A percentile compares a stretch with the other conserved stretches of the same genome.
Conservation (phyloP, 2,888 invertebrate species). For the Ophonus ardosiacus region DNA sequence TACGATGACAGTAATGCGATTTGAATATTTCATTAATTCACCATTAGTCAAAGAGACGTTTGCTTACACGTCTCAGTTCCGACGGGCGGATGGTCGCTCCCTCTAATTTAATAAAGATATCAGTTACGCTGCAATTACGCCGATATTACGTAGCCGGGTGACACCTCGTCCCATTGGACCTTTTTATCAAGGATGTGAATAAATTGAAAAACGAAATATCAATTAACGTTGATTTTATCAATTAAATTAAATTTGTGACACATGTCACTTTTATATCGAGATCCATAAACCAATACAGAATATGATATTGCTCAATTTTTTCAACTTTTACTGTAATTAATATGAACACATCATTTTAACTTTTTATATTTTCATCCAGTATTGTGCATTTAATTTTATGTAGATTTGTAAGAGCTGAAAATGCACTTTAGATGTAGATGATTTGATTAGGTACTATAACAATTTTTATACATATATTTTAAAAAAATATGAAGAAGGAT, state of each 20-base stretch:
- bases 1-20: conserved; percentile 46
- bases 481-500: too few relatives aligned
- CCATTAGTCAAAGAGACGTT: conserved; percentile 54
- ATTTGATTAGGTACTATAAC: too few relatives aligned
- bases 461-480: too few relatives aligned
- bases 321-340: too few relatives aligned
- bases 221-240: conserved; percentile 5
- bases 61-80: conserved; percentile 36
- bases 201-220: conserved; percentile 15
- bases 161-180: neutral
- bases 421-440: too few relatives aligned
- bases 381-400: too few relatives aligned
- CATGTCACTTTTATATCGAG: neutral
- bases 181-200: conserved; percentile 16
- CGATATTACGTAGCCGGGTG: conserved; percentile 2
- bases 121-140: conserved; percentile 43
- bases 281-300: neutral
- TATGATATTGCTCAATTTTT: neutral
- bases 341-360: too few relatives aligned
- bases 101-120: conserved; percentile 57
- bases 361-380: too few relatives aligned
- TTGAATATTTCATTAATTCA: conserved; percentile 50
- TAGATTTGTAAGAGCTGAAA: too few relatives aligned
- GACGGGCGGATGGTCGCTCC: conserved; percentile 1
- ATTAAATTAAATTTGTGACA: conserved; percentile 6